Evolutionary conservation across 2,888 invertebrate genomes (phyloP).

Genomic region (Listrodromus nycthemerus): DNA sequence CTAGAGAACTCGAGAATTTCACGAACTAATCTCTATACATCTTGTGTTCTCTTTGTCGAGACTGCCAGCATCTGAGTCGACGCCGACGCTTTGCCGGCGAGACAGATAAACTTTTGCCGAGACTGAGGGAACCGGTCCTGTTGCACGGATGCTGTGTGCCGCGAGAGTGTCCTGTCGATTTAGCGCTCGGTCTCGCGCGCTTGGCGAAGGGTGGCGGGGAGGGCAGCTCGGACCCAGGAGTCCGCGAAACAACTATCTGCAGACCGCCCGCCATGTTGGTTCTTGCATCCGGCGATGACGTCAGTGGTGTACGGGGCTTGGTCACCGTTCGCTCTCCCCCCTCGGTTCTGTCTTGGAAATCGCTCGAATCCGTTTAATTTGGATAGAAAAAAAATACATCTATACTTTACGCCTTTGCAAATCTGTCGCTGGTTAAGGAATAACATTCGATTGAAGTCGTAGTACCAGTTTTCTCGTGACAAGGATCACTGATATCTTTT

Average conservation of each 20-base stretch:
- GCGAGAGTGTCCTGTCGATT: conserved; percentile 74
- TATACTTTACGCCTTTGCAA: conserved; percentile 43
- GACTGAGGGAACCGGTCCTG: conserved; percentile 68
- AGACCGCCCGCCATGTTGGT: conserved; percentile 65
- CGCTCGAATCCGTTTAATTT: conserved; percentile 31
- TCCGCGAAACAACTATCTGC: conserved; percentile 53
- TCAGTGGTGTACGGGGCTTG: conserved; percentile 73
- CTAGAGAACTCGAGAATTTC: conserved; percentile 49
- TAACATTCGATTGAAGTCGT: conserved; percentile 1
- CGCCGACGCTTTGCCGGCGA: conserved; percentile 53
- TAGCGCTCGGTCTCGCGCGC: conserved; percentile 66
- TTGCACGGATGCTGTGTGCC: conserved; percentile 55
- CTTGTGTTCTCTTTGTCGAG: conserved; percentile 10
- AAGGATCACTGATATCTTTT: not conserved
- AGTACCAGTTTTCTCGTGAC: not conserved
- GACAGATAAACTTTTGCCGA: conserved; percentile 15
- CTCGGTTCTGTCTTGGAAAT: conserved; percentile 63
- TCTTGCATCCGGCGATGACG: conserved; percentile 65
- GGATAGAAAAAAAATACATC: not conserved
- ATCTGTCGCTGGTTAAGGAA: not conserved
- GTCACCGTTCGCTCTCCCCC: conserved; percentile 61
- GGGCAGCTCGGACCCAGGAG: conserved; percentile 58
- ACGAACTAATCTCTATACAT: conserved; percentile 9
- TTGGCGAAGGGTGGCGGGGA: not conserved
- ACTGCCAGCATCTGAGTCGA: conserved; percentile 52